phyloP scores from a whole-genome alignment of 1,140 invertebrate genomes.

The Archivesica marissinica region DNA sequence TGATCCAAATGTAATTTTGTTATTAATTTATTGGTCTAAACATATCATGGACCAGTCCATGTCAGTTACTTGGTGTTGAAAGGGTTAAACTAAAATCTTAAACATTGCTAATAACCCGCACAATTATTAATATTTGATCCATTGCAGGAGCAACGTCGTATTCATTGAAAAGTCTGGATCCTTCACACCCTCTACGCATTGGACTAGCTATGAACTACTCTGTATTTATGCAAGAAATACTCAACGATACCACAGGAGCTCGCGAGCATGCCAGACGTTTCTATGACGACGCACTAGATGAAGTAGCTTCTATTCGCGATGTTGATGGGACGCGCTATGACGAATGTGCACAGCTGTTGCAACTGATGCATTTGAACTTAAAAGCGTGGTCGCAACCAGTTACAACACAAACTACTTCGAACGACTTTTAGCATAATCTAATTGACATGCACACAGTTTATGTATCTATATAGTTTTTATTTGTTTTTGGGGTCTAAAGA shows the following conservation, averaged over 20 bases:
- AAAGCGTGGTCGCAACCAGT: background rate
- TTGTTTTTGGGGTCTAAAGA: too few species aligned
- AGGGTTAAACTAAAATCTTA: too few species aligned
- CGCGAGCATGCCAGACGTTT: slow-evolving; percentile 15
- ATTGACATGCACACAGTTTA: too few species aligned
- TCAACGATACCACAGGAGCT: background rate
- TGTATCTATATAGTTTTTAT: too few species aligned
- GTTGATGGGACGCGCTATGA: background rate
- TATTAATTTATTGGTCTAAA: too few species aligned
- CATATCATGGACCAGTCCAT: too few species aligned
- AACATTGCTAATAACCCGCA: too few species aligned
- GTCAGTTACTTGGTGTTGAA: too few species aligned
- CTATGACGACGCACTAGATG: slow-evolving; percentile 56
- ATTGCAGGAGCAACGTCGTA: slow-evolving; percentile 38
- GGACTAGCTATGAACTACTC: slow-evolving; percentile 45
- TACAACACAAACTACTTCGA: slow-evolving; percentile 80
- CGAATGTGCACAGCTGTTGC: slow-evolving; percentile 7
- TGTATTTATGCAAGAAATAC: slow-evolving; percentile 49
- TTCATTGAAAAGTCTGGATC: slow-evolving; percentile 1
- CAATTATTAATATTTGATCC: too few species aligned
- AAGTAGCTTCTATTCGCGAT: slow-evolving; percentile 14
- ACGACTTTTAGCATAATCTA: slow-evolving; percentile 74
- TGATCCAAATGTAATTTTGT: too few species aligned
- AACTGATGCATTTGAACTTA: slow-evolving; percentile 32
- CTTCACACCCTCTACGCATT: slow-evolving; percentile 33